These are phyloP conservation scores for Dendrolimus houi DNA, from an alignment of 2,888 invertebrate genomes.

Conservation along the genomic window DNA sequence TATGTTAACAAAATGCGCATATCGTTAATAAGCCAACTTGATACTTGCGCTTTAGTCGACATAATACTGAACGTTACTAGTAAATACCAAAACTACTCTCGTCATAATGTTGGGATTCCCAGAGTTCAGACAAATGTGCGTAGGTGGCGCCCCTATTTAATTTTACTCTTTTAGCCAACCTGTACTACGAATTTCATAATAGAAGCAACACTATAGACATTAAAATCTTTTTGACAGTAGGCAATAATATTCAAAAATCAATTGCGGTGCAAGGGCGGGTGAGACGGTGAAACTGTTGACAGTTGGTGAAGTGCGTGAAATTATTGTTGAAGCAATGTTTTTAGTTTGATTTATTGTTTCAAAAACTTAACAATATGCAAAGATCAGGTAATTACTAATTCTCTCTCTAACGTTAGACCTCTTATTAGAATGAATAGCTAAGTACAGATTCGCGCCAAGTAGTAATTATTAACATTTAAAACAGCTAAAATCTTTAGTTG, in stretches of 20 bases:
- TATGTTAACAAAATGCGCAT: too few relatives aligned
- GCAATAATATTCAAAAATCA: slow-evolving; percentile 57
- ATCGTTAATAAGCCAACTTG: too few relatives aligned
- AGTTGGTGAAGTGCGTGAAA: slow-evolving; percentile 51
- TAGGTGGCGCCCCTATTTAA: too few relatives aligned
- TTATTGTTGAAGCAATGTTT: slow-evolving; percentile 60
- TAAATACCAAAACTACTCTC: too few relatives aligned
- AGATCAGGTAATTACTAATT: slow-evolving; percentile 55
- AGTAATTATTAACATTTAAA: background rate
- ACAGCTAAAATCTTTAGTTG: slow-evolving; percentile 1
- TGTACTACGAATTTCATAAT: too few relatives aligned
- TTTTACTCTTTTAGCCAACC: too few relatives aligned
- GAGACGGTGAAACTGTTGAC: slow-evolving; percentile 45
- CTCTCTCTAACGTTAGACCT: too few relatives aligned
- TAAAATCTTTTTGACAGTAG: slow-evolving; percentile 10
- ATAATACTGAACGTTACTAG: too few relatives aligned
- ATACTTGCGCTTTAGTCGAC: too few relatives aligned
- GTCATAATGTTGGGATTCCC: too few relatives aligned
- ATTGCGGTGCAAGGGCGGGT: slow-evolving; percentile 60
- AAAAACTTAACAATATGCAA: slow-evolving; percentile 54
- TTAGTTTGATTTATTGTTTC: slow-evolving; percentile 47
- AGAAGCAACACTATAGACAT: background rate
- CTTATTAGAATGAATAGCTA: slow-evolving; percentile 6
- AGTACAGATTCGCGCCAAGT: slow-evolving; percentile 10
- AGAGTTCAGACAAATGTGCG: too few relatives aligned